phyloP scores from a whole-genome alignment of 2,888 invertebrate genomes.

The Calephelis perditalis region DNA sequence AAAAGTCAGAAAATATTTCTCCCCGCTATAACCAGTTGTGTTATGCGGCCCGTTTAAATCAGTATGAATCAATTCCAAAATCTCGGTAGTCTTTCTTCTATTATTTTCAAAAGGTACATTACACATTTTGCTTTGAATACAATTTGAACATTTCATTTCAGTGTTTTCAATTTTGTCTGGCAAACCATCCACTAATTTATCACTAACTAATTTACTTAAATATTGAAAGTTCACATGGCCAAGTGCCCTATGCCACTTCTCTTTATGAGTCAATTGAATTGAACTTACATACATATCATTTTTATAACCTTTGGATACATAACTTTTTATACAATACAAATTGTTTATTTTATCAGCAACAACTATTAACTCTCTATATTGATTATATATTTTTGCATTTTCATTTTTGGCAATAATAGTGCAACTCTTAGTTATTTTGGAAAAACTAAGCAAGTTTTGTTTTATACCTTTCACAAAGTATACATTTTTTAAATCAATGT shows the following conservation, averaged over 20 bases:
- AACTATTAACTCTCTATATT: conserved; percentile 25
- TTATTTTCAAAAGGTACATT: conserved; percentile 35
- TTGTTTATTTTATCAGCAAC: conserved; percentile 29
- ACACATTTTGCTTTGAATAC: conserved; percentile 33
- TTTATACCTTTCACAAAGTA: conserved; percentile 30
- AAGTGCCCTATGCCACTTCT: conserved; percentile 29
- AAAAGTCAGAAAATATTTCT: conserved; percentile 35
- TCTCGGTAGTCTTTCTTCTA: conserved; percentile 25
- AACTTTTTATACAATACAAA: conserved; percentile 7
- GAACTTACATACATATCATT: conserved; percentile 17
- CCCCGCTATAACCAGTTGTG: conserved; percentile 31
- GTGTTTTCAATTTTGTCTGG: conserved; percentile 31
- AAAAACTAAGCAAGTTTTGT: conserved; percentile 32
- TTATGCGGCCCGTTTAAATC: conserved; percentile 35
- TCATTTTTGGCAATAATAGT: conserved; percentile 25
- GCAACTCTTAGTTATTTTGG: conserved; percentile 30
- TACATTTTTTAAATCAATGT: conserved; percentile 20
- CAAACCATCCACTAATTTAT: conserved; percentile 32
- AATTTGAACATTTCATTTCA: conserved; percentile 33
- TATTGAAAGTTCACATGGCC: conserved; percentile 34
- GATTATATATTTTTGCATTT: conserved; percentile 31
- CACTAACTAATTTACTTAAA: conserved; percentile 27
- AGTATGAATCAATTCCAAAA: conserved; percentile 31
- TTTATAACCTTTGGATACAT: conserved; percentile 8
- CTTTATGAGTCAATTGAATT: conserved; percentile 20